Conservation (phyloP, 1,140 invertebrate species). For the Leptonema lineaticorne region DNA sequence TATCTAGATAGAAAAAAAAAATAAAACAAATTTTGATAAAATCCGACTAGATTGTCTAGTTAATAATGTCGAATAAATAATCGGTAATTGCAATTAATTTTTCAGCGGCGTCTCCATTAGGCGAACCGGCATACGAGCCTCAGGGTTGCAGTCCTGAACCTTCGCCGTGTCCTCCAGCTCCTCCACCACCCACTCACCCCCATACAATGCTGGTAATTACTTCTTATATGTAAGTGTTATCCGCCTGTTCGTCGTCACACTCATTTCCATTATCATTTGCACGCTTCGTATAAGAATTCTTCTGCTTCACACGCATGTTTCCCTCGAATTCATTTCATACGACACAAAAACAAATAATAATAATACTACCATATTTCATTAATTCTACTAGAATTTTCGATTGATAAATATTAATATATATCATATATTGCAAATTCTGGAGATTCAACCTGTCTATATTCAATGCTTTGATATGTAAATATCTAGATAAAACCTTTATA, state of each 20-base stretch:
- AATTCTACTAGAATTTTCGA: too few relatives aligned
- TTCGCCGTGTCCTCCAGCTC: constrained; percentile 53
- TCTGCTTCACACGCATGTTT: neutral
- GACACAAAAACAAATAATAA: too few relatives aligned
- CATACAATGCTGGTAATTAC: constrained; percentile 68
- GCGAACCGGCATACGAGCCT: constrained; percentile 51
- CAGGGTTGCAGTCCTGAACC: constrained; percentile 53
- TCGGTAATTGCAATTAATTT: neutral
- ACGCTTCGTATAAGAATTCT: neutral
- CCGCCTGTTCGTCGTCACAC: constrained; percentile 51
- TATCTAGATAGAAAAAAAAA: neutral
- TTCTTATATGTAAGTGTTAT: constrained; percentile 68
- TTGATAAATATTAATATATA: too few relatives aligned
- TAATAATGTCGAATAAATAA: neutral
- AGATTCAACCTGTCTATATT: too few relatives aligned
- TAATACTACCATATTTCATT: too few relatives aligned
- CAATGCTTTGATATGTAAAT: too few relatives aligned
- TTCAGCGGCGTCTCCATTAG: constrained; percentile 53
- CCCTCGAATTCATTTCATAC: too few relatives aligned
- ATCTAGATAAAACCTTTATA: too few relatives aligned
- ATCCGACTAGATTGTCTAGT: neutral
- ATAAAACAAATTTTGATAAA: neutral
- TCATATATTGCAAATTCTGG: too few relatives aligned
- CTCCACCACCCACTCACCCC: constrained; percentile 51
- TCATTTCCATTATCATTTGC: constrained; percentile 34